These are phyloP conservation scores for Magallana ariakensis DNA, from an alignment of 1,140 invertebrate genomes.

Conservation along the genomic window DNA sequence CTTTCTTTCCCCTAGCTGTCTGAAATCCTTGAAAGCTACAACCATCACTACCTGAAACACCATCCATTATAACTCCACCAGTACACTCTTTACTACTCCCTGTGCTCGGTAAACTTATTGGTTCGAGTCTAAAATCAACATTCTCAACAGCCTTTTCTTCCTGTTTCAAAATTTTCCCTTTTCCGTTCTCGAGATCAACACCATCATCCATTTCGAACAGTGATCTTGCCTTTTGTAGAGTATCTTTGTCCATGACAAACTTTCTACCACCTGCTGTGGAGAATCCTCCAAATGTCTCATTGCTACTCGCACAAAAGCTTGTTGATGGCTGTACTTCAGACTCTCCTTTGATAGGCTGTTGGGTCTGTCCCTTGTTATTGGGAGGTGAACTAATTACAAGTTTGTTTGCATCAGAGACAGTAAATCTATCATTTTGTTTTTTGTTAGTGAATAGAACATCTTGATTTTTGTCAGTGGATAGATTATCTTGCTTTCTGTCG, in stretches of 20 bases:
- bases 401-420: not conserved
- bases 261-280: constrained; percentile 52
- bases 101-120: not conserved
- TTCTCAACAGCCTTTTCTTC: not conserved
- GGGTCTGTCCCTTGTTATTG: not conserved
- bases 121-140: not conserved
- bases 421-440: no score
- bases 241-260: constrained; percentile 38
- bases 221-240: constrained; percentile 35
- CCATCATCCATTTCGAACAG: constrained; percentile 22
- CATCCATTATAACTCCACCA: not conserved
- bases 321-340: not conserved
- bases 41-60: not conserved
- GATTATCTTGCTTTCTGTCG: not conserved
- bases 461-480: no score
- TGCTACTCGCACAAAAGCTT: not conserved
- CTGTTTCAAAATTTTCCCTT: not conserved
- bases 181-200: not conserved
- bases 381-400: not conserved
- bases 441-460: no score
- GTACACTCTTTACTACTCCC: not conserved
- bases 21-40: constrained; percentile 41
- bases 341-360: not conserved
- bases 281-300: constrained; percentile 47
- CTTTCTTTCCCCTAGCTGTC: constrained; percentile 53